Conservation (phyloP, 35 echinoderm and acorn worm species). For the Strongylocentrotus purpuratus region DNA sequence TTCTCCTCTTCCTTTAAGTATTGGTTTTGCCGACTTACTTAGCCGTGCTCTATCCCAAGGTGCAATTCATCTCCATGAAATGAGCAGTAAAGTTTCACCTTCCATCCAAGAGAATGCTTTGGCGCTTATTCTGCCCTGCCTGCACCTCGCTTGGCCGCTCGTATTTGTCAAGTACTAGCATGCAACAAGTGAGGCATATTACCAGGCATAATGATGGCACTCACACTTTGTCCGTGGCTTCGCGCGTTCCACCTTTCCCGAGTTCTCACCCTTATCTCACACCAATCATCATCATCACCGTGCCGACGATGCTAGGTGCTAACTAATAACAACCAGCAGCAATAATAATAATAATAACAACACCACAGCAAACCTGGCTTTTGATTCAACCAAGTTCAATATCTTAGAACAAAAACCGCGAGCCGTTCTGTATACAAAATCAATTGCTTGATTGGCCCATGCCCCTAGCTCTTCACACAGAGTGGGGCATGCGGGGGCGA, state of each 20-base stretch:
- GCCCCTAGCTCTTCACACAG: neutral
- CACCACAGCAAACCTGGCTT: neutral
- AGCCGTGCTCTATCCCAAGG: conserved; percentile 2
- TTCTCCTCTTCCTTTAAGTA: conserved; percentile 1
- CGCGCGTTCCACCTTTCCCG: neutral
- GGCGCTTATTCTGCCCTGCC: neutral
- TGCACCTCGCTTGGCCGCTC: neutral
- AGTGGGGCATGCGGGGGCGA: neutral
- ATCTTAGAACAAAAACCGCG: neutral
- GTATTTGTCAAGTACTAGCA: conserved; percentile 10
- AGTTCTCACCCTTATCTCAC: neutral
- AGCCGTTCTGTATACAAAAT: conserved; percentile 32
- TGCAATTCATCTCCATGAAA: conserved; percentile 11
- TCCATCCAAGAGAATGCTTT: neutral
- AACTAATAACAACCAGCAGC: neutral
- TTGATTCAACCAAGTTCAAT: neutral
- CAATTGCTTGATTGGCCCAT: conserved; percentile 25
- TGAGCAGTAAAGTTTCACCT: neutral
- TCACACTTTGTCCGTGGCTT: neutral
- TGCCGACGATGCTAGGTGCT: neutral
- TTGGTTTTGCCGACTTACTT: neutral
- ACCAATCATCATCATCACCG: neutral
- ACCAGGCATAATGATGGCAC: neutral
- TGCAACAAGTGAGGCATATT: conserved; percentile 10
- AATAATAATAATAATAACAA: neutral